Base-by-base conservation (phyloP, 1,140 invertebrate species). In the Sitobion miscanthi region DNA sequence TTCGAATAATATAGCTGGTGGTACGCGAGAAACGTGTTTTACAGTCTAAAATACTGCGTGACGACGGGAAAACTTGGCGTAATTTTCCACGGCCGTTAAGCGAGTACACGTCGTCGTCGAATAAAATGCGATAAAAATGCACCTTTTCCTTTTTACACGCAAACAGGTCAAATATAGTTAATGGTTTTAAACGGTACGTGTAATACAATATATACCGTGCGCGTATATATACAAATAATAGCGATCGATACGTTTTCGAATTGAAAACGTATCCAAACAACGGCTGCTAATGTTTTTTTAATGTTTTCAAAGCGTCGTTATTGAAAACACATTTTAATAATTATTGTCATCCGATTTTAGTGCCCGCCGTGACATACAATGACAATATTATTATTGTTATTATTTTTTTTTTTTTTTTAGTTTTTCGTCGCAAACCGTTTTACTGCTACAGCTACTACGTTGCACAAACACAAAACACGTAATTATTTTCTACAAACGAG, bases 21-120 rank as follows among this genome's bases (percentile, higher is more conserved):
- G 47, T n/a, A 87, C 85, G 30, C 45, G 85, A 87, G 25, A 87
- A 47, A 87, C 85, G 85, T 47, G 85, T 87, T 87, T 87, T 87
- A 87, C 45, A 47, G 85, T 30, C 85, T 17, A 47, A 87, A 87
- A 85, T 85, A 45, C 83, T 47, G 30, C 45, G 85, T 47, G 85
- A 87, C 85, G 85, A 47, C 85, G 85, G 45, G 45, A 47, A 47
- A 87, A 47, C 25, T 49, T 87, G 9, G 30, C 23, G 85, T 87
- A 47, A 87, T 87, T 47, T 87, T 47, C 45, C 85, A n/a, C 85
- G 17, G 35, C 85, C 23, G 45, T 47, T 17, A 87, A 77, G 62
- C 85, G 45, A 30, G 42, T 77, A 77, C 14, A 17, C n/a, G 62
- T 77, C 14, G 62, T 77, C 14, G 30, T 6, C 30, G 30, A n/a